Evolutionary conservation across 2,888 invertebrate species (phyloP).

Genomic region (Ctena decussata): DNA sequence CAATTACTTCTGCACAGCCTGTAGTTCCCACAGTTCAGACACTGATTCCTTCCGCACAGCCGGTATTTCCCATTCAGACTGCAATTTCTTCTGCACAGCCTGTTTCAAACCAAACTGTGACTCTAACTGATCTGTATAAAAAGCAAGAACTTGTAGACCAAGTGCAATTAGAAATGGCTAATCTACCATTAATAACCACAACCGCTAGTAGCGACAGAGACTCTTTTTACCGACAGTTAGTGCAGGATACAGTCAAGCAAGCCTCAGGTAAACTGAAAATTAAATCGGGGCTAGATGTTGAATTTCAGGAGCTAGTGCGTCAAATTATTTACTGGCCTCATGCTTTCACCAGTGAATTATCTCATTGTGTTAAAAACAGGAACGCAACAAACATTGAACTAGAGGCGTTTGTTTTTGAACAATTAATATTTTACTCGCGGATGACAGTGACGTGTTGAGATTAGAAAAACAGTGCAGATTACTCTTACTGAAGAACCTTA

Average conservation of each 20-base stretch:
- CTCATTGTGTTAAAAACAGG: background rate
- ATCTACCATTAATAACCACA: background rate
- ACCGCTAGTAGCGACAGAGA: slow-evolving; percentile 5
- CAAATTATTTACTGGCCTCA: slow-evolving; percentile 11
- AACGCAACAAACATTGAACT: background rate
- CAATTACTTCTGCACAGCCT: too few relatives aligned
- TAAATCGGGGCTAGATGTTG: slow-evolving; percentile 9
- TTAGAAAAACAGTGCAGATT: background rate
- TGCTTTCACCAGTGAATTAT: slow-evolving; percentile 13
- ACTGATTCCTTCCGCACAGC: too few relatives aligned
- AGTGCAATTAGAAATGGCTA: background rate
- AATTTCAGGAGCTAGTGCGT: slow-evolving; percentile 10
- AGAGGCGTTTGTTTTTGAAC: slow-evolving; percentile 11
- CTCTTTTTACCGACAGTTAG: slow-evolving; percentile 6
- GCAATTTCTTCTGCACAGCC: too few relatives aligned
- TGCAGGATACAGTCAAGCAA: slow-evolving; percentile 9
- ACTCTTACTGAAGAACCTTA: background rate
- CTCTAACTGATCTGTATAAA: background rate
- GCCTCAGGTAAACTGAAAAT: slow-evolving; percentile 18
- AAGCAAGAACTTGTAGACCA: background rate
- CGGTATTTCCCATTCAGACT: too few relatives aligned
- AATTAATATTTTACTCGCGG: slow-evolving; percentile 1
- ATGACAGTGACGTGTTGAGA: background rate
- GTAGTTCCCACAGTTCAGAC: too few relatives aligned
- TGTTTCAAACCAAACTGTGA: too few relatives aligned